Conservation (phyloP, 1,140 invertebrate genomes). For the Zaprionus kolodkinae region DNA sequence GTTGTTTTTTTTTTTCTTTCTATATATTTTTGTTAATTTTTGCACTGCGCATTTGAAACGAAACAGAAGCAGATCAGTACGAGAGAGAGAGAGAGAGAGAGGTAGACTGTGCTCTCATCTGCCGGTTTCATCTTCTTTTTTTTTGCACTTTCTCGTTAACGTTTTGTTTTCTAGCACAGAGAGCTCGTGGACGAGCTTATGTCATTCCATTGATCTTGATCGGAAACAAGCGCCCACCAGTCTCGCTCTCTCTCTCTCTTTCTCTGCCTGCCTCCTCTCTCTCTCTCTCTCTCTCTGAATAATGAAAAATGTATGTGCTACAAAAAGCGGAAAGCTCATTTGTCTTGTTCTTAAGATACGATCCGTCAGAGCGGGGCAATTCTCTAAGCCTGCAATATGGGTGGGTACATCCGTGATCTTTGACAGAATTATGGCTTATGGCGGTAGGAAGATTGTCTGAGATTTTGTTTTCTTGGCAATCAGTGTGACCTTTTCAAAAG, state of each 20-base stretch:
- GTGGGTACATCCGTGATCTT: conserved; percentile 40
- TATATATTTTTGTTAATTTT: conserved; percentile 56
- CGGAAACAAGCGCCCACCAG: conserved; percentile 50
- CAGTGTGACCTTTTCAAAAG: conserved; percentile 25
- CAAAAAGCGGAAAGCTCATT: conserved; percentile 66
- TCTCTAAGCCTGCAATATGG: conserved; percentile 48
- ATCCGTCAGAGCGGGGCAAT: conserved; percentile 26
- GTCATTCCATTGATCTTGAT: conserved; percentile 79
- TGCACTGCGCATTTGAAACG: conserved; percentile 66
- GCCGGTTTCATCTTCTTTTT: conserved; percentile 26
- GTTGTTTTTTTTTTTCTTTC: conserved; percentile 14
- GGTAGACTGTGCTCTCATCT: conserved; percentile 29
- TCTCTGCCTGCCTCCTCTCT: neutral
- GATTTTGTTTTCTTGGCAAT: neutral
- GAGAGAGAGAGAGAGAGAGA: neutral
- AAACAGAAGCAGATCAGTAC: conserved; percentile 11
- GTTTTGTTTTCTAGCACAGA: conserved; percentile 37
- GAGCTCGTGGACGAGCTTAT: conserved; percentile 67
- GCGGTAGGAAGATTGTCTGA: neutral
- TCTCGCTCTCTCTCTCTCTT: conserved; percentile 1
- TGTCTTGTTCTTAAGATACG: conserved; percentile 64
- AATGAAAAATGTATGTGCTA: conserved; percentile 36
- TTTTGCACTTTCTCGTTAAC: conserved; percentile 45
- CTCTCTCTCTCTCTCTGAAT: neutral
- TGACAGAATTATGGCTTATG: neutral